Evolutionary conservation across 2,113 vertebrate species (phyloP).

Genomic region (Capreolus pygargus): DNA sequence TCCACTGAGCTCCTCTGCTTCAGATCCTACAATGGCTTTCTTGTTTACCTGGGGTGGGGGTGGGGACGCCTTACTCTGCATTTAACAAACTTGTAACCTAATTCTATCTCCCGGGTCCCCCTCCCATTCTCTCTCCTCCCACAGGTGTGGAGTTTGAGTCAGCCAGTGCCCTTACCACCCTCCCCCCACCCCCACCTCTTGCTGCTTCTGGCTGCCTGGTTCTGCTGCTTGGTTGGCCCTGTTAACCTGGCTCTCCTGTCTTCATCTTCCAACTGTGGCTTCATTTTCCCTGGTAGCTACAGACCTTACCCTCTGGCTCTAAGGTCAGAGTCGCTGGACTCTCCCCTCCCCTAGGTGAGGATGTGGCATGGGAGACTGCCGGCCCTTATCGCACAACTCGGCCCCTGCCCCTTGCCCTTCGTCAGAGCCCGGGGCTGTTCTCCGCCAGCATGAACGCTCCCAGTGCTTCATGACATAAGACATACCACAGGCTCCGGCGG

Average conservation of each 20-base stretch:
- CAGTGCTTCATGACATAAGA: too few relatives aligned
- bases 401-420: not conserved
- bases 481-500: fast-evolving
- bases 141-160: not conserved
- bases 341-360: not conserved
- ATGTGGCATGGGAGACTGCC: not conserved
- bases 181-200: fast-evolving
- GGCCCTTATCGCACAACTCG: not conserved
- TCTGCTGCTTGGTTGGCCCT: fast-evolving
- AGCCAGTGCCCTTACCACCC: fast-evolving
- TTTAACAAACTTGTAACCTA: not conserved
- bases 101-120: not conserved
- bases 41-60: not conserved
- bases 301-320: not conserved
- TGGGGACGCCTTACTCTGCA: not conserved
- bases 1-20: not conserved
- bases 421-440: not conserved
- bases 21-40: not conserved
- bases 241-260: not conserved
- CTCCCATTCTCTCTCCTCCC: not conserved
- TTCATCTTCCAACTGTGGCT: not conserved
- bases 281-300: not conserved
- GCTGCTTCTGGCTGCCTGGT: not conserved
- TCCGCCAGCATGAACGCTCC: fast-evolving
- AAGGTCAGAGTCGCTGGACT: not conserved